Evolutionary conservation across 2,797 vertebrate species (phyloP).

Genomic region (Erethizon dorsatum): DNA sequence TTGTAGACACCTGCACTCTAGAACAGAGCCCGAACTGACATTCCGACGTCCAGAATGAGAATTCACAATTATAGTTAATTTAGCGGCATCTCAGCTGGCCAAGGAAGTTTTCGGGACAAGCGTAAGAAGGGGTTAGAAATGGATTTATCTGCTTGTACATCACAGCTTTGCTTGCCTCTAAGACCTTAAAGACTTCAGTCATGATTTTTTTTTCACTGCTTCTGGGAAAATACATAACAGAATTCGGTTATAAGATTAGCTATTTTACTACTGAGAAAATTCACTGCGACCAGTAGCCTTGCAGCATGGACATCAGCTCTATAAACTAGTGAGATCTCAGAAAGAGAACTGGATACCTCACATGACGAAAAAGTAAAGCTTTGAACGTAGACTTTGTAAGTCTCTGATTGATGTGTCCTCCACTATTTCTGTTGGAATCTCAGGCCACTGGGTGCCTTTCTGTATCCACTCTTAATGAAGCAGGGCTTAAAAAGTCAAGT

Average conservation of each 20-base stretch:
- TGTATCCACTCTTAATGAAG: not conserved
- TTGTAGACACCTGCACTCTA: too few relatives aligned
- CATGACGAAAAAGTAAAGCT: not conserved
- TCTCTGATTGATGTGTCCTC: too few relatives aligned
- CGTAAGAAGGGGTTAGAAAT: not conserved
- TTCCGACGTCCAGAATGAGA: not conserved
- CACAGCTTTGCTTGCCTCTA: not conserved
- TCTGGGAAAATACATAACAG: not conserved
- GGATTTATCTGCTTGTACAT: too few relatives aligned
- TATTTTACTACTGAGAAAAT: not conserved
- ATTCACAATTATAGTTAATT: not conserved
- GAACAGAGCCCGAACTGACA: not conserved
- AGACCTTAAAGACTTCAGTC: not conserved
- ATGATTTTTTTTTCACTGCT: not conserved
- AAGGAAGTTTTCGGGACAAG: not conserved
- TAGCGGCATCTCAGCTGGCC: too few relatives aligned
- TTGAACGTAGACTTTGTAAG: fast-evolving
- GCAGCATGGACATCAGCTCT: not conserved
- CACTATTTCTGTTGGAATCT: not conserved
- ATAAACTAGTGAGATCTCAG: not conserved
- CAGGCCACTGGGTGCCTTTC: not conserved
- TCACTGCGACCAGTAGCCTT: not conserved
- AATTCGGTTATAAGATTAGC: not conserved
- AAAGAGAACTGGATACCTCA: not conserved
- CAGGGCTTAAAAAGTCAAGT: not conserved